Conservation (phyloP, 2,113 vertebrate genomes). For the Thryonomys swinderianus region DNA sequence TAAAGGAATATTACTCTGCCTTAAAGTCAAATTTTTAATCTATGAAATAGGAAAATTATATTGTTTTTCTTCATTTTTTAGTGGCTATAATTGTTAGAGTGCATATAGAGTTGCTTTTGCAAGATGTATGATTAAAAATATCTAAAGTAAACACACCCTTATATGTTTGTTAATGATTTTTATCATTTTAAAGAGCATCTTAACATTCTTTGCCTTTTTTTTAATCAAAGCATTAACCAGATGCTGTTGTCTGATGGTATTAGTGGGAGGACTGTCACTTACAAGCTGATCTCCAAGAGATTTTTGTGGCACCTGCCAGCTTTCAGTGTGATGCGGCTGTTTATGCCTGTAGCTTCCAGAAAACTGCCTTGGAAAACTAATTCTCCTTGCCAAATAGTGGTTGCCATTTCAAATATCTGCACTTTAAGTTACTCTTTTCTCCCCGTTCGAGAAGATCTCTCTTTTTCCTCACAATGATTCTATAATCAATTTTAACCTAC, state of each 20-base stretch:
- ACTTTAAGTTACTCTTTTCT: neutral
- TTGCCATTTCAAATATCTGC: neutral
- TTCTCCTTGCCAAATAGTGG: neutral
- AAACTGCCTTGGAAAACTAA: neutral
- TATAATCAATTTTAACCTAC: neutral
- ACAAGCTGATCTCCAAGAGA: neutral
- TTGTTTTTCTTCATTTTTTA: neutral
- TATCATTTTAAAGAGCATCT: neutral
- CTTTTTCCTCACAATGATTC: neutral
- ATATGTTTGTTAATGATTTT: neutral
- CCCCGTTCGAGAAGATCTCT: neutral
- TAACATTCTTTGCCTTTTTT: neutral
- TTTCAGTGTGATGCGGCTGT: neutral
- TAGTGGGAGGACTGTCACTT: neutral
- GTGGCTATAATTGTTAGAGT: neutral
- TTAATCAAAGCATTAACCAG: neutral
- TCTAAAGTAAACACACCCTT: neutral
- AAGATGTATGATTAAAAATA: neutral
- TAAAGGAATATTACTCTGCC: too few species aligned
- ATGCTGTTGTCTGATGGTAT: neutral
- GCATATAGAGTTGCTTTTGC: neutral
- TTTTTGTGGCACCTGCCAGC: neutral
- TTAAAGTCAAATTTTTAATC: neutral
- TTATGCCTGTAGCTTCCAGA: neutral
- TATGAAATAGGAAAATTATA: conserved; percentile 1